A percentile compares a stretch with the other conserved stretches of the same genome.
These are phyloP conservation scores for Bubo scandiacus DNA, from an alignment of 2,113 vertebrate species.

Conservation along the genomic window DNA sequence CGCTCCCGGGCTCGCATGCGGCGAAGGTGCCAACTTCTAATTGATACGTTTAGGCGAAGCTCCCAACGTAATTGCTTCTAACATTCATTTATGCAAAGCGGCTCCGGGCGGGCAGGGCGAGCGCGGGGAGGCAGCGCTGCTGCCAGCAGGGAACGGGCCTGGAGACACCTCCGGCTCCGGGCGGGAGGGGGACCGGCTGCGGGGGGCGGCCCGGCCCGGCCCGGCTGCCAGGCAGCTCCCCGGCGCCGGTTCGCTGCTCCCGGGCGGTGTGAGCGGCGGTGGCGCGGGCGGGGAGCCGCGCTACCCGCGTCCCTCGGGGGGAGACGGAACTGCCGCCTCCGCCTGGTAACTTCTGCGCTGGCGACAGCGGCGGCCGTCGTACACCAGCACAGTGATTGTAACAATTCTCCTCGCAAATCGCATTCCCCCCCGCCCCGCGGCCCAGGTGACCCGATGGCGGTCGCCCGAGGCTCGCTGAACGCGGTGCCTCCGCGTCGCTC, in stretches of 20 bases:
- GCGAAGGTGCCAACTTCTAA: constrained; percentile 33
- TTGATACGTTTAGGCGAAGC: constrained; percentile 29
- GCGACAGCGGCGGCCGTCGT: not conserved
- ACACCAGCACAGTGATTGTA: rapidly evolving
- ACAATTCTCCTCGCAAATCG: not conserved
- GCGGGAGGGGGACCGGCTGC: not conserved
- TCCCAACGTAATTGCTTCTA: constrained; percentile 7
- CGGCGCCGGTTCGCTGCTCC: not conserved
- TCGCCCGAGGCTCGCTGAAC: not conserved
- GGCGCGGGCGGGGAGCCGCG: too few relatives aligned
- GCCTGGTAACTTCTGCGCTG: too few relatives aligned
- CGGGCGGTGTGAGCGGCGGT: not conserved
- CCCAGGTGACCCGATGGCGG: not conserved
- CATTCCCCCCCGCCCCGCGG: not conserved
- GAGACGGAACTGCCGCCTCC: not conserved
- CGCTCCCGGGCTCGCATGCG: not conserved
- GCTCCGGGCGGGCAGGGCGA: not conserved
- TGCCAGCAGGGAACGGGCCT: not conserved
- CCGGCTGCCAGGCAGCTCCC: not conserved
- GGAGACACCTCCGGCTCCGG: not conserved
- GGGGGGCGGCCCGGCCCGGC: too few relatives aligned
- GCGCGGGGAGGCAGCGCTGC: not conserved
- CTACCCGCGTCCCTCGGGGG: not conserved
- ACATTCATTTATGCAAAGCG: constrained; percentile 41
- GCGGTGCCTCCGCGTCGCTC: too few relatives aligned